Evolutionary conservation across 2,113 vertebrate species (phyloP).

Genomic region (Melanerpes aurifrons): DNA sequence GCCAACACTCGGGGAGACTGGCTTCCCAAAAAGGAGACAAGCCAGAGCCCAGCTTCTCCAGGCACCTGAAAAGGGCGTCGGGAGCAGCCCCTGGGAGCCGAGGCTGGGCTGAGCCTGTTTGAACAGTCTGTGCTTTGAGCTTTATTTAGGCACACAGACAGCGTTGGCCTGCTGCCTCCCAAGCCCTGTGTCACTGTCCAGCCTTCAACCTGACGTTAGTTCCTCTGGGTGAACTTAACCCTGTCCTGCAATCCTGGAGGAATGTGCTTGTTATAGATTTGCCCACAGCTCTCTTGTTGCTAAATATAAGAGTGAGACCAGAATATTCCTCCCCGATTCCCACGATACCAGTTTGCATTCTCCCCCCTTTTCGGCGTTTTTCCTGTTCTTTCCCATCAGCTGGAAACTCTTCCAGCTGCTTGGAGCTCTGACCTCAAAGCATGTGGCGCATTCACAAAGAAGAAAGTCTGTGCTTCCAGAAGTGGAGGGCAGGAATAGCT

Average conservation of each 20-base stretch:
- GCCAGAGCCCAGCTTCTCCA: not conserved
- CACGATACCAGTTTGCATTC: constrained; percentile 59
- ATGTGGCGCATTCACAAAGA: not conserved
- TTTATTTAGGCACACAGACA: constrained; percentile 59
- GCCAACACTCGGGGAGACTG: rapidly evolving
- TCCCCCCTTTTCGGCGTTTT: constrained; percentile 16
- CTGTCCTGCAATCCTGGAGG: constrained; percentile 30
- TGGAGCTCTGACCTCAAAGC: constrained; percentile 52
- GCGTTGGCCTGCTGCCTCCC: not conserved
- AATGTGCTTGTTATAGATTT: not conserved
- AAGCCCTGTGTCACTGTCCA: constrained; percentile 7
- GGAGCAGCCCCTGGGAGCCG: not conserved
- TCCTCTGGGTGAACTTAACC: constrained; percentile 40
- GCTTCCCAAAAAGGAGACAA: constrained; percentile 53
- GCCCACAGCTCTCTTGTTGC: not conserved
- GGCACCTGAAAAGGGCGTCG: constrained; percentile 29
- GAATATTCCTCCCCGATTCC: constrained; percentile 62
- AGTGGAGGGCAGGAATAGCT: not conserved
- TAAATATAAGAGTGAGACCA: constrained; percentile 65
- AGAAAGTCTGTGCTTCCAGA: not conserved
- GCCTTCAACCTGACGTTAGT: constrained; percentile 28
- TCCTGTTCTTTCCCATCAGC: constrained; percentile 69
- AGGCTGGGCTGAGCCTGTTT: not conserved
- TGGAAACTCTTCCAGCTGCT: constrained; percentile 66
- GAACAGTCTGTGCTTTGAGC: constrained; percentile 60